phyloP scores from a whole-genome alignment of 2,797 vertebrate species.

The Forpus xanthops region DNA sequence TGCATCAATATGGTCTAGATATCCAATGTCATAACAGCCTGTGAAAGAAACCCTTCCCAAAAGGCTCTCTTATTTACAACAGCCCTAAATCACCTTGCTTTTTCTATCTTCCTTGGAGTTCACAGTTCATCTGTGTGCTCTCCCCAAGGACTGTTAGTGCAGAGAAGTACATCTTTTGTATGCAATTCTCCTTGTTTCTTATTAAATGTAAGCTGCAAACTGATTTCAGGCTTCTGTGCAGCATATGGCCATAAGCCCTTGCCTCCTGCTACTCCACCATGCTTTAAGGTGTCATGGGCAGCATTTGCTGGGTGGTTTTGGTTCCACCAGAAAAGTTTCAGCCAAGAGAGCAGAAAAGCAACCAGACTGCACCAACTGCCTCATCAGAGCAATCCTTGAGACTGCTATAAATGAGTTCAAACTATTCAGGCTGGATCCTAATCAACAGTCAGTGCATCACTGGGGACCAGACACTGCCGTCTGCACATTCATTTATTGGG shows the following conservation, averaged over 20 bases:
- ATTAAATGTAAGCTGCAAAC: not conserved
- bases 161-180: not conserved
- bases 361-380: not conserved
- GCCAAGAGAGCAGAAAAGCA: not conserved
- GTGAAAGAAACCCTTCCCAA: not conserved
- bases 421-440: slow-evolving; percentile 2
- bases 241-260: not conserved
- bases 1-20: not conserved
- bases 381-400: not conserved
- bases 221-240: not conserved
- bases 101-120: not conserved
- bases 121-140: not conserved
- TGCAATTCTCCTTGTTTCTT: not conserved
- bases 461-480: slow-evolving; percentile 37
- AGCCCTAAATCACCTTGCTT: not conserved
- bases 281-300: not conserved
- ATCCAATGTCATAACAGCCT: not conserved
- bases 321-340: not conserved
- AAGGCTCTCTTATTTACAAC: not conserved
- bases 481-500: not conserved
- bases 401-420: not conserved
- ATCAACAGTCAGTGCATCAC: slow-evolving; percentile 19
- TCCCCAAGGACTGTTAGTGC: not conserved
- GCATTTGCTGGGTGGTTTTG: accelerated
- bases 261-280: accelerated